Conservation (phyloP, 2,888 invertebrate species). For the Ectemnius continuus region DNA sequence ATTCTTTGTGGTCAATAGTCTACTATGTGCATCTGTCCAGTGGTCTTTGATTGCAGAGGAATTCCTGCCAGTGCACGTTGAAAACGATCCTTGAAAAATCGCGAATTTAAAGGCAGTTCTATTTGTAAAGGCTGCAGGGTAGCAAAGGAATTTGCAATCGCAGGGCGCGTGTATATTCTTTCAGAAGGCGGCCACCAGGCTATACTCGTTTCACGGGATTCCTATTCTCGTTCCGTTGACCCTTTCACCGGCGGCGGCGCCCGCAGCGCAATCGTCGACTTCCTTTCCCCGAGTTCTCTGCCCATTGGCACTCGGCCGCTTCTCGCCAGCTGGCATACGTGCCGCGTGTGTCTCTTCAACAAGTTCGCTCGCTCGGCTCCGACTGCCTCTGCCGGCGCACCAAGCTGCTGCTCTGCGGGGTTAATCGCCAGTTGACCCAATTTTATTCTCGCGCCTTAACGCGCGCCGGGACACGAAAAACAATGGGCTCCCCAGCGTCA, state of each 20-base stretch:
- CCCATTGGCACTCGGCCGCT: constrained; percentile 34
- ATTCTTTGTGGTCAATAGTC: no score
- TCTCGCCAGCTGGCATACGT: neutral
- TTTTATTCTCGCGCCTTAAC: constrained; percentile 73
- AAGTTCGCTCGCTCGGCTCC: constrained; percentile 49
- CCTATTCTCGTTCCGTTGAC: constrained; percentile 13
- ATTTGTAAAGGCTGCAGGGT: neutral
- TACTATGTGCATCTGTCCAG: no score
- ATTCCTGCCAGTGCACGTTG: no score
- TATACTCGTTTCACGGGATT: constrained; percentile 14
- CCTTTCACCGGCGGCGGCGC: constrained; percentile 15
- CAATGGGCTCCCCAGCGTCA: constrained; percentile 69
- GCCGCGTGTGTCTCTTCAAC: constrained; percentile 49
- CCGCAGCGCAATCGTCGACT: constrained; percentile 28
- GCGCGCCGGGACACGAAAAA: constrained; percentile 63
- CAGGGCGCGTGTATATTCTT: neutral
- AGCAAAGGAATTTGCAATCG: neutral
- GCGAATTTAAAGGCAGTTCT: neutral
- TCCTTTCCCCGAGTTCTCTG: constrained; percentile 20
- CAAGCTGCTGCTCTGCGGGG: constrained; percentile 65
- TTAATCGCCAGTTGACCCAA: constrained; percentile 77
- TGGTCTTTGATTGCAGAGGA: no score
- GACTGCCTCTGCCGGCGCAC: constrained; percentile 49
- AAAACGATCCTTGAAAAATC: neutral
- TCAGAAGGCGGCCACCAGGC: neutral